Conservation (phyloP, 64 coral and sea anemone genomes). For the Pachyseris speciosa region DNA sequence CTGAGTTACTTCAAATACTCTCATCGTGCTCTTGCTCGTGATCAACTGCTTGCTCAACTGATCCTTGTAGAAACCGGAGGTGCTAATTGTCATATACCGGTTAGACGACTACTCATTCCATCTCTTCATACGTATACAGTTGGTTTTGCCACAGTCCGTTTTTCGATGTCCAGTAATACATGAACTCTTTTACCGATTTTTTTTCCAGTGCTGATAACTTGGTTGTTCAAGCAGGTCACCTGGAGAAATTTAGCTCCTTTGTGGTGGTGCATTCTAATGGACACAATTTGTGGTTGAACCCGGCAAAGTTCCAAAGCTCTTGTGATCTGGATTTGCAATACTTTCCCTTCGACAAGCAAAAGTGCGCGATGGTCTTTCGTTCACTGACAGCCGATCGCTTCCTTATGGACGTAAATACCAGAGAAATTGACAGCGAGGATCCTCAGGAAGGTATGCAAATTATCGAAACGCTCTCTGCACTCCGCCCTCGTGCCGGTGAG, state of each 20-base stretch:
- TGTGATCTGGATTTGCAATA: conserved; percentile 68
- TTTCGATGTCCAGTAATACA: too few species aligned
- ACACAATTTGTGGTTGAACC: conserved; percentile 58
- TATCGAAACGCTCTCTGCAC: too few species aligned
- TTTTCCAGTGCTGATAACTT: conserved; percentile 60
- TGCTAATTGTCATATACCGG: too few species aligned
- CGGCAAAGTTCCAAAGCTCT: conserved; percentile 58
- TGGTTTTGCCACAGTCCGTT: too few species aligned
- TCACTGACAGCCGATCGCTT: conserved; percentile 26
- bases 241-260: conserved; percentile 65
- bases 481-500: too few species aligned
- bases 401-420: background rate
- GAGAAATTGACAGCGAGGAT: background rate
- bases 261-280: conserved; percentile 64
- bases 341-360: conserved; percentile 86
- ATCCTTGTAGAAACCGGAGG: too few species aligned
- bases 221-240: conserved; percentile 36
- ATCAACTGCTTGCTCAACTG: too few species aligned
- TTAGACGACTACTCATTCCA: too few species aligned
- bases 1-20: too few species aligned
- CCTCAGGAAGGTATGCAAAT: background rate
- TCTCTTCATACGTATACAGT: too few species aligned
- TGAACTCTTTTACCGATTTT: too few species aligned
- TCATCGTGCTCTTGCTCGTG: too few species aligned
- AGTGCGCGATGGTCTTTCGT: conserved; percentile 21